Conservation (phyloP, 2,888 invertebrate genomes). For the Parthenolecanium corni region DNA sequence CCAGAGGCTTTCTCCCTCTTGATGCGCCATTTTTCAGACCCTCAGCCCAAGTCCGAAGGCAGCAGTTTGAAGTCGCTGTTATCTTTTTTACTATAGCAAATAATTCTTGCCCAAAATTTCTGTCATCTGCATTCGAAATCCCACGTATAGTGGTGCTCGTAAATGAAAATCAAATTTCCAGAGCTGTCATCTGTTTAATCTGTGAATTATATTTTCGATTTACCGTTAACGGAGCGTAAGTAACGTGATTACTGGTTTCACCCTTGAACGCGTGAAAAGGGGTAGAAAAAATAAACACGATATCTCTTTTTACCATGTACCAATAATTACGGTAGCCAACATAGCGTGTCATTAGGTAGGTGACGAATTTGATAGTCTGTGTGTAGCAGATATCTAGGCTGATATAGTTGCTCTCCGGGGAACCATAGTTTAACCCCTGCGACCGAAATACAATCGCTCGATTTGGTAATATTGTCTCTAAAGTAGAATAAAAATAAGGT, state of each 20-base stretch:
- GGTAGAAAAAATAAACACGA: constrained; percentile 17
- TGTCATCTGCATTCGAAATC: too few relatives aligned
- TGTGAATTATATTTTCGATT: constrained; percentile 16
- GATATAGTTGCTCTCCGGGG: constrained; percentile 21
- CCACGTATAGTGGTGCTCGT: too few relatives aligned
- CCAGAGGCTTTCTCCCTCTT: too few relatives aligned
- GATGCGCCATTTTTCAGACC: too few relatives aligned
- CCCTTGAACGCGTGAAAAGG: constrained; percentile 11
- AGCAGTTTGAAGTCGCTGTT: too few relatives aligned
- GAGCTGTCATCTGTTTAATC: constrained; percentile 1
- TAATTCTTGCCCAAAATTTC: too few relatives aligned
- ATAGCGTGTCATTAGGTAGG: constrained; percentile 29
- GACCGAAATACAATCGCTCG: constrained; percentile 2
- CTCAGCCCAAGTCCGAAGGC: too few relatives aligned
- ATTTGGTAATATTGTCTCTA: too few relatives aligned
- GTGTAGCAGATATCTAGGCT: too few relatives aligned
- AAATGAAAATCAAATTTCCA: too few relatives aligned
- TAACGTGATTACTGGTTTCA: constrained; percentile 22
- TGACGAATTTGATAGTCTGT: constrained; percentile 24
- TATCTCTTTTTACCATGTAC: constrained; percentile 9
- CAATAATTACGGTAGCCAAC: constrained; percentile 24
- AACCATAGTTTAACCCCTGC: constrained; percentile 7
- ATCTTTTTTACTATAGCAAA: too few relatives aligned
- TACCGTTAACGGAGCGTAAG: constrained; percentile 22
- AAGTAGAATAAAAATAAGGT: too few relatives aligned